phyloP scores from a whole-genome alignment of 2,888 invertebrate species.

The Heliconius cydno region DNA sequence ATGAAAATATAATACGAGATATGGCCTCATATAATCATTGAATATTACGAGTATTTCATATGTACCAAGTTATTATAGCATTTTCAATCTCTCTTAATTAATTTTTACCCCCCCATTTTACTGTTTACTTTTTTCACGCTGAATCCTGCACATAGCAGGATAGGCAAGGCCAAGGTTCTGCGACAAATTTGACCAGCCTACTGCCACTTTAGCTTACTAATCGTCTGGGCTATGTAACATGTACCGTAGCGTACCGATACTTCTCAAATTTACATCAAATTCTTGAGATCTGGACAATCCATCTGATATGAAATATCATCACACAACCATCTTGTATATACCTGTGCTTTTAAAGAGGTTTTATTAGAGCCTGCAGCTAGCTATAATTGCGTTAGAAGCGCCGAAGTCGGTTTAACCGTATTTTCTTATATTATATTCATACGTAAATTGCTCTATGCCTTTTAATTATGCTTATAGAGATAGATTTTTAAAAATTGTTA shows the following conservation, averaged over 20 bases:
- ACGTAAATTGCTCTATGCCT: slow-evolving; percentile 5
- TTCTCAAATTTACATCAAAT: neutral
- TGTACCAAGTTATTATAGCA: too few species aligned
- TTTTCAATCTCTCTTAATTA: too few species aligned
- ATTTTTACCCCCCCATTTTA: too few species aligned
- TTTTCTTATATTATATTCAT: slow-evolving; percentile 33
- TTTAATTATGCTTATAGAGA: slow-evolving; percentile 11
- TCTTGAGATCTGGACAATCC: neutral
- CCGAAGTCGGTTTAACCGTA: slow-evolving; percentile 40
- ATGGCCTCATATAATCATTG: neutral
- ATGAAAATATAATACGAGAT: slow-evolving; percentile 5
- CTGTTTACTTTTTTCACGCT: too few species aligned
- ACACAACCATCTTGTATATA: slow-evolving; percentile 25
- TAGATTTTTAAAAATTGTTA: neutral
- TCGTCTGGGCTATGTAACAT: too few species aligned
- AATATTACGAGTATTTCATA: too few species aligned
- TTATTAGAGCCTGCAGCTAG: slow-evolving; percentile 43
- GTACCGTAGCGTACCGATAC: neutral
- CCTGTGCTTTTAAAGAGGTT: slow-evolving; percentile 38
- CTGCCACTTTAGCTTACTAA: too few species aligned
- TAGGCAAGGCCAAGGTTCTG: too few species aligned
- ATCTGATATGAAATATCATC: slow-evolving; percentile 26
- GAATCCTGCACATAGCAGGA: too few species aligned
- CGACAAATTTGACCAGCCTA: too few species aligned
- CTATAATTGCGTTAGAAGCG: slow-evolving; percentile 43